Evolutionary conservation across 30 jellyfish, hydroid and myxozoan species (phyloP).

Genomic region (Pelagia noctiluca): DNA sequence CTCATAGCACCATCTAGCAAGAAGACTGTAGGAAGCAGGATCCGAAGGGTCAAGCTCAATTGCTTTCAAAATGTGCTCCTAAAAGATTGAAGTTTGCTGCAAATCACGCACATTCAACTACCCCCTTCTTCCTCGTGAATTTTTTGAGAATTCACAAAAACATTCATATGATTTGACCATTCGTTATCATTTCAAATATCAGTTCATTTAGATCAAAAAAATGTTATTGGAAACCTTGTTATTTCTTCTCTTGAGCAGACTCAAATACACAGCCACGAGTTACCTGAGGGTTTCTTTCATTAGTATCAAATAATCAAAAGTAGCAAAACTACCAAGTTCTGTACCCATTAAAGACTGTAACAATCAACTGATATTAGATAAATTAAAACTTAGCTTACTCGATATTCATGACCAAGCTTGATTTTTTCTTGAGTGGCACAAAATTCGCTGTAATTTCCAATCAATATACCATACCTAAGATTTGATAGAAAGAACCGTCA

Average conservation of each 20-base stretch:
- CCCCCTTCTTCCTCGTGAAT: background rate
- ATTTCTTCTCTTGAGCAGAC: too few species aligned
- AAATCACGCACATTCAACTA: background rate
- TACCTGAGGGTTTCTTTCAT: too few species aligned
- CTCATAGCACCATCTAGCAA: slow-evolving; percentile 96
- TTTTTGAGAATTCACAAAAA: too few species aligned
- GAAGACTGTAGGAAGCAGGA: slow-evolving; percentile 86
- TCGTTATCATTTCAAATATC: too few species aligned
- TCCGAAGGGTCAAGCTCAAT: slow-evolving; percentile 80
- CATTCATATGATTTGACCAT: too few species aligned
- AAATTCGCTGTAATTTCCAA: slow-evolving; percentile 76
- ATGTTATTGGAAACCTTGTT: too few species aligned
- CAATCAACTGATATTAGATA: too few species aligned
- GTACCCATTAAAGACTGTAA: too few species aligned
- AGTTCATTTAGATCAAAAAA: too few species aligned
- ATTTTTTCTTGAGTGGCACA: slow-evolving; percentile 80
- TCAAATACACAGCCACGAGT: too few species aligned
- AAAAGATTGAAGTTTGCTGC: background rate
- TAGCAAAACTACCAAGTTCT: too few species aligned
- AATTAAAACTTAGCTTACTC: slow-evolving; percentile 48
- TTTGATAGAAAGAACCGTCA: background rate
- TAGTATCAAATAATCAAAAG: too few species aligned
- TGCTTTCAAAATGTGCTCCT: slow-evolving; percentile 94
- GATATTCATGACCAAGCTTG: slow-evolving; percentile 70
- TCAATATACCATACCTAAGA: slow-evolving; percentile 83